Evolutionary conservation across 35 echinoderm and acorn worm species (phyloP).

Genomic region (Apostichopus parvimensis): DNA sequence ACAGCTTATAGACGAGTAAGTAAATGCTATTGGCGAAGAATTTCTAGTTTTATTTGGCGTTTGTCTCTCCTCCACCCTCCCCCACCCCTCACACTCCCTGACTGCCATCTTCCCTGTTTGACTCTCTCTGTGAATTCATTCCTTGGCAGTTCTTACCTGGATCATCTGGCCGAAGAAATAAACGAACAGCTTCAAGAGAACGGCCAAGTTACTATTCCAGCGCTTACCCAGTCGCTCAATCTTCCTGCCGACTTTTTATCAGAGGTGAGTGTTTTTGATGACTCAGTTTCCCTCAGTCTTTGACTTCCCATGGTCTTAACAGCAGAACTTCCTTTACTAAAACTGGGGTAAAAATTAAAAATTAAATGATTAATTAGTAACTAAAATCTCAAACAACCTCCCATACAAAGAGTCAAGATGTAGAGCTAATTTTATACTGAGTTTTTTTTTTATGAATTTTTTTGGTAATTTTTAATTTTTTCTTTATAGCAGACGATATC

Average conservation of each 20-base stretch:
- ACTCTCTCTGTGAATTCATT: not conserved
- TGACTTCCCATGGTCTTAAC: too few relatives aligned
- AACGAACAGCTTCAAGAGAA: constrained; percentile 86
- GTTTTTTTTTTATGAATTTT: too few relatives aligned
- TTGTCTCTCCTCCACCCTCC: not conserved
- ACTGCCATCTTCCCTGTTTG: not conserved
- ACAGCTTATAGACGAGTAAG: constrained; percentile 89
- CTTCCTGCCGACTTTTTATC: constrained; percentile 83
- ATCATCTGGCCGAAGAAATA: constrained; percentile 86
- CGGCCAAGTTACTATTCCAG: constrained; percentile 89
- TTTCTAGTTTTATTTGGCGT: too few relatives aligned
- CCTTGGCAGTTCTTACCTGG: constrained; percentile 72
- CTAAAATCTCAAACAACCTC: too few relatives aligned
- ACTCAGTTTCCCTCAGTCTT: too few relatives aligned
- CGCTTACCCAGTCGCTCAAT: constrained; percentile 83
- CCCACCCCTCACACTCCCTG: not conserved
- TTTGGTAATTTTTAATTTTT: too few relatives aligned
- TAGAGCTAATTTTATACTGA: too few relatives aligned
- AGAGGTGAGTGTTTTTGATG: constrained; percentile 49
- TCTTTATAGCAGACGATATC: too few relatives aligned
- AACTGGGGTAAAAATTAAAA: too few relatives aligned
- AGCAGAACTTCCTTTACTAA: too few relatives aligned
- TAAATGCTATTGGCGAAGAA: not conserved
- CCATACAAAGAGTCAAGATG: too few relatives aligned
- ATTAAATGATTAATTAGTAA: too few relatives aligned